Base-by-base conservation (phyloP, 2,113 vertebrate genomes). In the Tetrao urogallus region DNA sequence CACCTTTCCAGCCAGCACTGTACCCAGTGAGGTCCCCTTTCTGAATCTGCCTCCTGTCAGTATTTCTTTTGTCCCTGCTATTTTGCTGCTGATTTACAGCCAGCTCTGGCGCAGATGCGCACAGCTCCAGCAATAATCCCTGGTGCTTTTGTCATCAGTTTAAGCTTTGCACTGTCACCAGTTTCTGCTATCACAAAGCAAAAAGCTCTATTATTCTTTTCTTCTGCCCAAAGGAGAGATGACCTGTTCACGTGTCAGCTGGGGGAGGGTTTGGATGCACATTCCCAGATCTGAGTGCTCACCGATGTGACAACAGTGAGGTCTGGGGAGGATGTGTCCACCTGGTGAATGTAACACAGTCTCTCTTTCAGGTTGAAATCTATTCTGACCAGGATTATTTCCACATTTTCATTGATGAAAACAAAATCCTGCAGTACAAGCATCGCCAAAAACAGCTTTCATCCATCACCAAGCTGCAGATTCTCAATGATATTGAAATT, bases 321-420 rank as follows among this genome's bases (percentile, higher is more conserved):
- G 48, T 30, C 34, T 12, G 10, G 6, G 6, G 5, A 63, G 28
- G 52, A 36, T 1, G 10, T 17, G 13, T 40, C 60, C 47, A 57
- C 34, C 4, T 13, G 6, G 27, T 25, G 43, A 81, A 43, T 43
- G 15, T 80, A 65, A 86, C 40, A 32, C 18, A 52, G 5, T 48
- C 32, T 94, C 64, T 95, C 67, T 91, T 88, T 48, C 96, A 98
- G 98, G 95, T 98, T 25, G 98, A 98, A 97, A 98, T 98, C 76
- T 98, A 97, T 89, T 98, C 98, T 2, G 98, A 98, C 10, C 71
- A 91, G 4, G 97, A 98, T 60, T 94, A 97, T 93, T 98, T 98
- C 94, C 97, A 98, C 9, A 75, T 98, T 87, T 98, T 97, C 24
- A 93, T 98, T 3, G 92, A 98, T 34, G 97, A 98, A 58, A 96